A percentile compares a stretch with the other conserved stretches of the same genome.
Conservation (phyloP, 92 coral and sea anemone species). For the Diadumene lineata region DNA sequence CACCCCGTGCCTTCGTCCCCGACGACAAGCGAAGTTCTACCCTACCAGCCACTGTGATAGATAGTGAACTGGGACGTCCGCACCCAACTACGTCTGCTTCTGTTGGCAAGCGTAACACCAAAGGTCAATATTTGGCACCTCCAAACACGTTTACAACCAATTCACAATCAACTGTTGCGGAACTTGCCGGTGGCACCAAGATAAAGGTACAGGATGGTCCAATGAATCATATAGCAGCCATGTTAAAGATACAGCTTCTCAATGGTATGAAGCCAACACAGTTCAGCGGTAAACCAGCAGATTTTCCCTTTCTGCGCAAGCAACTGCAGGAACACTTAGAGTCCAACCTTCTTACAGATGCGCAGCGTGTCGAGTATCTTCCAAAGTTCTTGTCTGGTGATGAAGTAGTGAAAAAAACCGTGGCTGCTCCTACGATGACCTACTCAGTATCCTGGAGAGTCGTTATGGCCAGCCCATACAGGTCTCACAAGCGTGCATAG, state of each 20-base stretch:
- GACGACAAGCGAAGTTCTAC: not conserved
- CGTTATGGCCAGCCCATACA: constrained; percentile 16
- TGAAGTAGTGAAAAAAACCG: constrained; percentile 38
- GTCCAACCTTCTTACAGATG: constrained; percentile 48
- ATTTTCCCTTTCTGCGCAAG: constrained; percentile 58
- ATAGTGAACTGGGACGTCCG: not conserved
- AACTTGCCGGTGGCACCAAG: no score
- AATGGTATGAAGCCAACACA: constrained; percentile 52
- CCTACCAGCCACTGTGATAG: not conserved
- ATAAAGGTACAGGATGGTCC: constrained; percentile 19
- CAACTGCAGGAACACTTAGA: constrained; percentile 49
- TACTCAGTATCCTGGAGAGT: not conserved
- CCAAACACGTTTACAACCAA: no score
- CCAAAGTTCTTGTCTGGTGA: constrained; percentile 54
- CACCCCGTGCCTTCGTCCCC: not conserved
- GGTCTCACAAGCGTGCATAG: constrained; percentile 34
- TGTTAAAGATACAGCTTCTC: constrained; percentile 52
- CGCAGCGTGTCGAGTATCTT: constrained; percentile 58
- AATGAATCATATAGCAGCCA: constrained; percentile 35
- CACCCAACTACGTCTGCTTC: not conserved
- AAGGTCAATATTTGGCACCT: no score
- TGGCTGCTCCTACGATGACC: constrained; percentile 21
- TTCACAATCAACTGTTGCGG: no score
- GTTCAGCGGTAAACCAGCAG: constrained; percentile 51
- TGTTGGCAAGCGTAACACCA: not conserved